phyloP scores from a whole-genome alignment of 2,113 vertebrate species.

The Chloroceryle aenea region DNA sequence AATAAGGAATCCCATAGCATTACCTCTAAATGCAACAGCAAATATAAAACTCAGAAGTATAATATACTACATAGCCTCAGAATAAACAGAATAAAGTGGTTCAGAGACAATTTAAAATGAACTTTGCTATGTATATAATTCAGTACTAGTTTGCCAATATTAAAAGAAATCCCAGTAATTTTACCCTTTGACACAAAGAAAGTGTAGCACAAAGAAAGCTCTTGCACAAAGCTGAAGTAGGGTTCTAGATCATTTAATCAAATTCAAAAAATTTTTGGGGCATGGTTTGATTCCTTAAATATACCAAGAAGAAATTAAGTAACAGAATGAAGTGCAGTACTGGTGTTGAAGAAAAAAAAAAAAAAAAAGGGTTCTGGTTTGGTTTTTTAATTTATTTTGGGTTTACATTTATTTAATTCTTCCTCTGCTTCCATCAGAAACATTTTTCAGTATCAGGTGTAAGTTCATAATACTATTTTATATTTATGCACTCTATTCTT shows the following conservation, averaged over 20 bases:
- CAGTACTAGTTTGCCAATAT: neutral
- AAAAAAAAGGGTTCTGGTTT: accelerated
- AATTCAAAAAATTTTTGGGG: neutral
- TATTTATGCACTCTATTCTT: neutral
- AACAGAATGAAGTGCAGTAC: neutral
- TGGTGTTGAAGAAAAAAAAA: neutral
- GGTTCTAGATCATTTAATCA: neutral
- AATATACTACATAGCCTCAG: neutral
- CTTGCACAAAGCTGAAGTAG: neutral
- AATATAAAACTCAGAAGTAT: neutral
- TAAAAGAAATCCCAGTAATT: neutral
- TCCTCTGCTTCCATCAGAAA: neutral
- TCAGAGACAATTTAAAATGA: neutral
- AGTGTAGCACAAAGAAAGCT: neutral
- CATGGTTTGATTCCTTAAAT: neutral
- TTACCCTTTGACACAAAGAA: neutral
- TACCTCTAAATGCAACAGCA: neutral
- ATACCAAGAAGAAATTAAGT: neutral
- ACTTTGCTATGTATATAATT: neutral
- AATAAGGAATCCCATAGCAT: neutral
- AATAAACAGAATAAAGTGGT: neutral
- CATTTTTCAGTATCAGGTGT: neutral
- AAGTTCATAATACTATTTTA: neutral
- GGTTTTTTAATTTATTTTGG: neutral
- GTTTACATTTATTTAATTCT: neutral